Base-by-base conservation (phyloP, 2,113 vertebrate genomes). In the Chaetodon trifascialis region DNA sequence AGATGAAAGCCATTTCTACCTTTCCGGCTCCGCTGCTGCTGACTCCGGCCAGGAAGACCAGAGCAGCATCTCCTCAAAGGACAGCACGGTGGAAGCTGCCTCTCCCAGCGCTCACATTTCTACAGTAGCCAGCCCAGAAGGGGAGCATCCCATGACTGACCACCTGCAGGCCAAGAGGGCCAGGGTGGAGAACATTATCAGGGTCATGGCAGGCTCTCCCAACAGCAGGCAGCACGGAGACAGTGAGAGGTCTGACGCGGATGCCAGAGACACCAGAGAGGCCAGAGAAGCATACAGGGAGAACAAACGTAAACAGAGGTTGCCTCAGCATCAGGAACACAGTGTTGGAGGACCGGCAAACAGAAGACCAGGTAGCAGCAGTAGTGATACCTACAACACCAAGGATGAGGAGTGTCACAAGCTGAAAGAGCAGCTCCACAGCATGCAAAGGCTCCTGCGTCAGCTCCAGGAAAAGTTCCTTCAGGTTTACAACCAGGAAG, bases 101-200 rank as follows among this genome's bases (percentile, higher is more conserved):
- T 95, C 94, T 14, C 86, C 94, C 34, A 56, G 90, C 54, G 86
- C 30, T 58, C 88, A 79, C 15, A 62, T 94, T 0, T 7, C 90
- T 30, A 88, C 90, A 4, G 90, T 90, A 85, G 80, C 87, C 42
- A 58, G 84, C 71, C 72, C 76, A 0, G 93, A 97, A 15, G 84
- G 83, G 1, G 94, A 96, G 23, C 94, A 95, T 54, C 93, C 95
- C 14, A 42, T 94, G 0, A 80, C 92, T 0, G 96, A 97, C 67
- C 95, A 97, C 54, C 76, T 97, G 78, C 94, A 76, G 89, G 97
- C 97, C 34, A 99, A 99, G 85, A 93, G 96, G 42, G 97, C 97
- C 74, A 93, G 97, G 67, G 98, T 99, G 75, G 97, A 99, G 91
- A 98, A 97, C 91, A 98, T 98, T 52, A 94, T 98, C 84, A 94